Base-by-base conservation (phyloP, 2,888 invertebrate genomes). In the Aricia artaxerxes region DNA sequence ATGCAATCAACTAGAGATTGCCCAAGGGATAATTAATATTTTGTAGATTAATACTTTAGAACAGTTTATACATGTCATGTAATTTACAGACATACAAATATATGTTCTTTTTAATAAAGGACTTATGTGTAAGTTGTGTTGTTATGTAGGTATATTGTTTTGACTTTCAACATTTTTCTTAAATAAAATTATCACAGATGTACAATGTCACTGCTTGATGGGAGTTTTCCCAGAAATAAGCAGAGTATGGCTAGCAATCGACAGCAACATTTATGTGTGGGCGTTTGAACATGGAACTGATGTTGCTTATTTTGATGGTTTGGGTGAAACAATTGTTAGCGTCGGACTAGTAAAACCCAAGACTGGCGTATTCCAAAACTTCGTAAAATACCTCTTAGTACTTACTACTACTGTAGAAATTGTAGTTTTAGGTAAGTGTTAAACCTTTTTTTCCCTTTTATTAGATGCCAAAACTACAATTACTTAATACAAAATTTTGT, bases 201-300 rank as follows among this genome's bases (percentile, higher is more conserved):
- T 99, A 95, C 98, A 99, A 92, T 98, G 98, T 84, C 98, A 98
- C 87, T 99, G 98, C 88, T 96, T 98, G 95, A 99, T 99, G 98
- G 99, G 99, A 3, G 94, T 99, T 9, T 99, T 99, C 93, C 97
- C 99, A 80, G 99, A 98, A 90, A 99, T 99, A 83, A 97, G 97
- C 79, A 95, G 99, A 87, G 99, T 99, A 0, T 99, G 99, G 99
- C 94, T 99, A 79, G 98, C 99, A 5, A 98, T 99, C 84, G 99
- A 99, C 89, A 99, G 98, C 85, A 99, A 99, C 92, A 97, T 99
- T 84, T 99, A 99, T 94, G 96, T 99, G 60, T 99, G 99, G 99
- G 98, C 98, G 44, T 99, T 98, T 93, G 98, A 99, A 91, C 97
- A 98, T 91, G 98, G 98, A 78, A 96, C 97, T 81, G 99, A 99